A percentile compares a stretch with the other conserved stretches of the same genome.
phyloP scores from a whole-genome alignment of 2,888 invertebrate genomes.

The Liodrosophila aerea region DNA sequence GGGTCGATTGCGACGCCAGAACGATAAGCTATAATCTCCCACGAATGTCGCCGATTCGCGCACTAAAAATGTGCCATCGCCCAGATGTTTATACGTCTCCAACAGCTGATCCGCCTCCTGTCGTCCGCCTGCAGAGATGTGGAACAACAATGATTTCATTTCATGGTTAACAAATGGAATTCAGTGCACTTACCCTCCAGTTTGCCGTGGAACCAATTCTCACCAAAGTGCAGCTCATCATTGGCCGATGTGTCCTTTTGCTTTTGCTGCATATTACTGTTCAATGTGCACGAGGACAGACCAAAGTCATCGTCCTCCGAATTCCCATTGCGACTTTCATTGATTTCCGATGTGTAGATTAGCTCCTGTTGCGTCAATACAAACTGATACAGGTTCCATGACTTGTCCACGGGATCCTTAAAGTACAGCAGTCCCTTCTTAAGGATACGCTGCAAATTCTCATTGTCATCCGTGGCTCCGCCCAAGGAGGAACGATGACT shows the following conservation, averaged over 20 bases:
- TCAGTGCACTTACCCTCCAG: slow-evolving; percentile 85
- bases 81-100: slow-evolving; percentile 89
- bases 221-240: slow-evolving; percentile 94
- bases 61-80: slow-evolving; percentile 96
- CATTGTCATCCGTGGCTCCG: slow-evolving; percentile 84
- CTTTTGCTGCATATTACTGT: slow-evolving; percentile 83
- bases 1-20: slow-evolving; percentile 94
- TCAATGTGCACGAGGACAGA: slow-evolving; percentile 40
- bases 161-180: too few relatives aligned
- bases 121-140: slow-evolving; percentile 84
- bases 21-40: slow-evolving; percentile 97
- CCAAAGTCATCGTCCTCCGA: slow-evolving; percentile 85
- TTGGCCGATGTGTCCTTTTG: slow-evolving; percentile 87
- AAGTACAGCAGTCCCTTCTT: slow-evolving; percentile 95
- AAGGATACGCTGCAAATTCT: slow-evolving; percentile 91
- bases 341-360: slow-evolving; percentile 87
- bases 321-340: slow-evolving; percentile 84
- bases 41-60: slow-evolving; percentile 97
- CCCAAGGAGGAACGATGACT: slow-evolving; percentile 72
- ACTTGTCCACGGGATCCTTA: slow-evolving; percentile 93
- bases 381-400: slow-evolving; percentile 97
- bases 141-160: neutral
- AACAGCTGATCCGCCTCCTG: slow-evolving; percentile 89
- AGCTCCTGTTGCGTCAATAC: slow-evolving; percentile 94
- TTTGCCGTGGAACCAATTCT: slow-evolving; percentile 97